These are phyloP conservation scores for Riparia riparia DNA, from an alignment of 2,113 vertebrate species.

Conservation along the genomic window DNA sequence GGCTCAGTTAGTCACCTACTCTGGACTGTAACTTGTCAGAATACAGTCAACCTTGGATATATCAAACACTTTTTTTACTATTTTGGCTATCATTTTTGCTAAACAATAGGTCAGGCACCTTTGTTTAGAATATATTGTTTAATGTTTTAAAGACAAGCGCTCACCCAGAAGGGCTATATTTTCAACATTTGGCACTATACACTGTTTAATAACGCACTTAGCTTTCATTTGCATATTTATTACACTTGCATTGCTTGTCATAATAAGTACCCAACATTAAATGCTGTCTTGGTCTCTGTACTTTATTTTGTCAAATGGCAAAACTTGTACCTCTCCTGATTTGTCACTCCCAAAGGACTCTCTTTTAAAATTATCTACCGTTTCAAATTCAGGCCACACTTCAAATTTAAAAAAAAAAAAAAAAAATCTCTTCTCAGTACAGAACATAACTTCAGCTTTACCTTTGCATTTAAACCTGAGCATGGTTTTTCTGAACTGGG, in stretches of 20 bases:
- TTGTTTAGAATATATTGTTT: not conserved
- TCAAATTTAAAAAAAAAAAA: not conserved
- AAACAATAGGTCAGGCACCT: not conserved
- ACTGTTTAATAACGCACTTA: not conserved
- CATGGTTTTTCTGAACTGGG: not conserved
- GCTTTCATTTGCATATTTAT: not conserved
- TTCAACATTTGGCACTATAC: not conserved
- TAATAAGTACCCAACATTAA: not conserved
- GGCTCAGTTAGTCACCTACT: not conserved
- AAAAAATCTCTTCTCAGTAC: not conserved
- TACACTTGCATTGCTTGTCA: not conserved
- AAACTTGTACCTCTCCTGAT: slow-evolving; percentile 12
- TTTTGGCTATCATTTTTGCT: not conserved
- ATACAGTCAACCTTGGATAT: not conserved
- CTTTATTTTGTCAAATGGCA: not conserved
- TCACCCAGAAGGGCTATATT: not conserved
- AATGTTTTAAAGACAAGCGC: not conserved
- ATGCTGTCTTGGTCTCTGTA: not conserved
- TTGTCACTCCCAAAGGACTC: not conserved
- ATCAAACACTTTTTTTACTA: not conserved
- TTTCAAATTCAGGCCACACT: not conserved
- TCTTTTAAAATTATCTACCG: not conserved
- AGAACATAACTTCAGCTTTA: not conserved
- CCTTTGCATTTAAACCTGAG: not conserved
- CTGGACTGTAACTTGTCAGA: not conserved